These are phyloP conservation scores for Saguinus imperator DNA, from an alignment of 2,113 vertebrate genomes.

Conservation along the genomic window DNA sequence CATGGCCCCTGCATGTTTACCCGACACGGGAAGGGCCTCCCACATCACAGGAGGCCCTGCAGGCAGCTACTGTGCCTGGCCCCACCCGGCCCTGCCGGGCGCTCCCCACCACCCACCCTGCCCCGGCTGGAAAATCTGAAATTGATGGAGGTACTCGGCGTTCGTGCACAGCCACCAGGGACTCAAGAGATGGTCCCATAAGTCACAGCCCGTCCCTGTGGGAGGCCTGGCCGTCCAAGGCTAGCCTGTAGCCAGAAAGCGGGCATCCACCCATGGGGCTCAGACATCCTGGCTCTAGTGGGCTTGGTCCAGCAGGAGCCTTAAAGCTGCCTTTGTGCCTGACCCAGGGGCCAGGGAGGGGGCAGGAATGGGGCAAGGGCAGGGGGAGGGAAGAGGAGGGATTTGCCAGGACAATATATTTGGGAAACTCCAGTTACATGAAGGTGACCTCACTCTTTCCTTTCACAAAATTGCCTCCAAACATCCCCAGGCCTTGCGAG, in stretches of 20 bases:
- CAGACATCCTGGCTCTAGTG: background rate
- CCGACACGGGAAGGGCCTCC: background rate
- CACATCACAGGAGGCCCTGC: conserved; percentile 21
- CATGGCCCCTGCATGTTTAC: background rate
- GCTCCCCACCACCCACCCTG: background rate
- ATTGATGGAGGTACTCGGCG: background rate
- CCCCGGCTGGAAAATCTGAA: background rate
- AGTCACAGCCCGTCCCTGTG: background rate
- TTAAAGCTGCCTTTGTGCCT: background rate
- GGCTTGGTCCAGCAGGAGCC: background rate
- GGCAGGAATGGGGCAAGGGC: no score
- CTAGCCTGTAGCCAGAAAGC: background rate
- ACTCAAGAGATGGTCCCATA: background rate
- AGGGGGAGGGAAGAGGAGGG: background rate
- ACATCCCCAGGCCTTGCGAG: background rate
- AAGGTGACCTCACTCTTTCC: conserved; percentile 32
- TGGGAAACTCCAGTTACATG: background rate
- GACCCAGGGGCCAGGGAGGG: background rate
- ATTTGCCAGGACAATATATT: background rate
- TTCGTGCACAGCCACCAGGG: background rate
- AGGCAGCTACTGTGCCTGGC: background rate
- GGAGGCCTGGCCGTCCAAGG: background rate
- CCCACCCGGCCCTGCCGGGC: background rate
- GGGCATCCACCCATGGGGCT: background rate
- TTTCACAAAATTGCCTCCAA: background rate